Evolutionary conservation across 2,797 vertebrate genomes (phyloP).

Genomic region (Pantherophis vulpinus): DNA sequence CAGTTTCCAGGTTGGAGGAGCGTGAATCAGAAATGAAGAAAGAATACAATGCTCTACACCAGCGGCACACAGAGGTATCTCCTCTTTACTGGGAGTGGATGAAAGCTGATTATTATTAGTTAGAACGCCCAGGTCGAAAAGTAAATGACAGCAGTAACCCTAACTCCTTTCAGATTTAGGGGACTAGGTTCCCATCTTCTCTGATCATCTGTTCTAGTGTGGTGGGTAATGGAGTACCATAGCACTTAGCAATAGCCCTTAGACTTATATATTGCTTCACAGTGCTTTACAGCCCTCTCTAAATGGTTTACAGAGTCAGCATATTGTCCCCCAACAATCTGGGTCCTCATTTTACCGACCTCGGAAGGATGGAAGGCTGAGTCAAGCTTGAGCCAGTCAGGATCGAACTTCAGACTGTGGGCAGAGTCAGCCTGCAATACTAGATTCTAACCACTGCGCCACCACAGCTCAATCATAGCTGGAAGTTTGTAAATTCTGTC

Average conservation of each 20-base stretch:
- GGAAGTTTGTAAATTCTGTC: neutral
- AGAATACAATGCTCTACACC: slow-evolving; percentile 95
- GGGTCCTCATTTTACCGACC: too few species aligned
- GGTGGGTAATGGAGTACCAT: neutral
- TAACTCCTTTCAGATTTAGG: neutral
- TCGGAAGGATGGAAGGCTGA: too few species aligned
- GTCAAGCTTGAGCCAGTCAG: too few species aligned
- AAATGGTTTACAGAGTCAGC: too few species aligned
- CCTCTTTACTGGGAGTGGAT: neutral
- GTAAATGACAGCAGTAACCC: neutral
- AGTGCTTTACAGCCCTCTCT: too few species aligned
- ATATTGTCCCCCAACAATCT: too few species aligned
- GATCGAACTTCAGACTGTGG: too few species aligned
- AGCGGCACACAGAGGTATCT: slow-evolving; percentile 94
- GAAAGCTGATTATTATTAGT: neutral
- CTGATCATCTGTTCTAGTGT: neutral
- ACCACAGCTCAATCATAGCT: neutral
- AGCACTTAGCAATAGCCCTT: too few species aligned
- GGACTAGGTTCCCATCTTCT: neutral
- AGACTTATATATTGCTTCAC: too few species aligned
- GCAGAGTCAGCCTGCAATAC: too few species aligned
- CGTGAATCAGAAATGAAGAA: slow-evolving; percentile 98
- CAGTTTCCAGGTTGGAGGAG: slow-evolving; percentile 94
- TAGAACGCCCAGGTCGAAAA: neutral
- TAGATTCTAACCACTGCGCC: too few species aligned